Evolutionary conservation across 2,888 invertebrate species (phyloP).

Genomic region (Lepeophtheirus nordmannii): DNA sequence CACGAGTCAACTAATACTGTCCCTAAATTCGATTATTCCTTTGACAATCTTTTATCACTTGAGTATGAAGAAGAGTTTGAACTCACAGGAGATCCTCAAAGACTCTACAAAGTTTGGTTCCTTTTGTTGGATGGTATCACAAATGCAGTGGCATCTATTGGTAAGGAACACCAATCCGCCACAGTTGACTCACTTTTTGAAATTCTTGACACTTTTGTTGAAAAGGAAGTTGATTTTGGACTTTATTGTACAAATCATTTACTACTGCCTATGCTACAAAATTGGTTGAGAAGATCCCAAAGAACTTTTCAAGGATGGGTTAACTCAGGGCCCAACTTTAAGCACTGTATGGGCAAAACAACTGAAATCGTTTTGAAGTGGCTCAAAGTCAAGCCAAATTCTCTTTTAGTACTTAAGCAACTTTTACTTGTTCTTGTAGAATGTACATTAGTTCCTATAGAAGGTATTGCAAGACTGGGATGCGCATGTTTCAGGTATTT

Average conservation of each 20-base stretch:
- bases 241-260: constrained; percentile 82
- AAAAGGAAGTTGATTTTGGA: constrained; percentile 63
- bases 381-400: constrained; percentile 37
- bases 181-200: constrained; percentile 75
- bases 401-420: constrained; percentile 62
- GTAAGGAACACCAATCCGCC: constrained; percentile 57
- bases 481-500: constrained; percentile 64
- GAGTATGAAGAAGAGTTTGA: constrained; percentile 15
- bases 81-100: constrained; percentile 34
- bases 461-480: constrained; percentile 73
- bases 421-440: constrained; percentile 69
- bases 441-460: constrained; percentile 74
- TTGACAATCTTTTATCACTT: background rate
- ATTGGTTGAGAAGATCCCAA: constrained; percentile 59
- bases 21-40: constrained; percentile 30
- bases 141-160: constrained; percentile 49
- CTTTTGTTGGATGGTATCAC: constrained; percentile 61
- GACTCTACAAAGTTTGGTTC: constrained; percentile 76
- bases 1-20: constrained; percentile 29
- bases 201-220: constrained; percentile 55
- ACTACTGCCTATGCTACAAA: constrained; percentile 76
- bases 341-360: constrained; percentile 82
- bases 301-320: constrained; percentile 53
- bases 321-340: constrained; percentile 69
- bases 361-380: constrained; percentile 62